Conservation (phyloP, 1,140 invertebrate species). For the Spodoptera litura region DNA sequence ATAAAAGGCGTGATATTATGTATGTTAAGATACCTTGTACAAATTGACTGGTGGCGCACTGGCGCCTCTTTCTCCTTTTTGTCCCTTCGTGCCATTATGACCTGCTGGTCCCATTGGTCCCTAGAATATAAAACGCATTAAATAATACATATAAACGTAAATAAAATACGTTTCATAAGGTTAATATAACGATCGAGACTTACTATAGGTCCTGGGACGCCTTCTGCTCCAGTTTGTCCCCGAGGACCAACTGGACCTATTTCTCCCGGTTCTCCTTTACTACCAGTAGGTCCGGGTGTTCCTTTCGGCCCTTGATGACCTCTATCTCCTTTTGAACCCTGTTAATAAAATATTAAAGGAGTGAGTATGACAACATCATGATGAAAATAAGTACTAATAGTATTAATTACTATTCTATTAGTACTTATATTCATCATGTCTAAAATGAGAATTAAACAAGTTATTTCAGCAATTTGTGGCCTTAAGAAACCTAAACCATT, state of each 20-base stretch:
- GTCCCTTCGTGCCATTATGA: slow-evolving; percentile 56
- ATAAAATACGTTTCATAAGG: not conserved
- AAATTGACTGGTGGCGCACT: slow-evolving; percentile 56
- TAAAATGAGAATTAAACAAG: too few species aligned
- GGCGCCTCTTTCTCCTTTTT: slow-evolving; percentile 66
- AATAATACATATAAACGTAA: not conserved
- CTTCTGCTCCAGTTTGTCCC: slow-evolving; percentile 55
- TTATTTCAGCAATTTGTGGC: too few species aligned
- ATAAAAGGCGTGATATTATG: too few species aligned
- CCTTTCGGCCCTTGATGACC: slow-evolving; percentile 58
- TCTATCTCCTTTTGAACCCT: slow-evolving; percentile 67
- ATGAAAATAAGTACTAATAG: too few species aligned
- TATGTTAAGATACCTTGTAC: slow-evolving; percentile 55
- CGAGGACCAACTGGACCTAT: slow-evolving; percentile 56
- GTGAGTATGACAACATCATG: too few species aligned
- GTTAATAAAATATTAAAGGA: not conserved
- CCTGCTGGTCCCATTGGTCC: slow-evolving; percentile 54
- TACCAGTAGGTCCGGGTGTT: slow-evolving; percentile 55
- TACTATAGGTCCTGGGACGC: slow-evolving; percentile 54
- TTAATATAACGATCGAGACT: not conserved
- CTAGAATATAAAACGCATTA: slow-evolving; percentile 37
- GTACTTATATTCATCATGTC: too few species aligned
- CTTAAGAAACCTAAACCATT: not conserved
- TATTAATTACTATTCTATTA: too few species aligned
- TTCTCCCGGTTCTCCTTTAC: slow-evolving; percentile 52